Evolutionary conservation across 2,797 vertebrate species (phyloP).

Genomic region (Synanceia verrucosa): DNA sequence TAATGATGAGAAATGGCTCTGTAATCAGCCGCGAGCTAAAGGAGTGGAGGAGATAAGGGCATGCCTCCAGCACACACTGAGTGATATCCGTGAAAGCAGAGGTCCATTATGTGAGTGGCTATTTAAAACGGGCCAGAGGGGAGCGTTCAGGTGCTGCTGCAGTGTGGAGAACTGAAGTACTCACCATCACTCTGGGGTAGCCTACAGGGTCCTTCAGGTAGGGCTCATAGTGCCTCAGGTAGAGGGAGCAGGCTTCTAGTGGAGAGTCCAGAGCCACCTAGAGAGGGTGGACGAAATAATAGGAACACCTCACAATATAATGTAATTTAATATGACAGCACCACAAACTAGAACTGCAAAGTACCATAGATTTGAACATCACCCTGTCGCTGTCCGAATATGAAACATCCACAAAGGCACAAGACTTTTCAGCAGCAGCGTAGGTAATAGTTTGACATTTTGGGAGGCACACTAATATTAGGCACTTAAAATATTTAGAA

Average conservation of each 20-base stretch:
- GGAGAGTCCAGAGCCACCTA: constrained; percentile 91
- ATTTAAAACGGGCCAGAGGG: constrained; percentile 43
- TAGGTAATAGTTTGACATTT: not conserved
- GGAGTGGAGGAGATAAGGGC: constrained; percentile 48
- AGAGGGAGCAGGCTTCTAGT: constrained; percentile 85
- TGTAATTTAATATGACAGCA: not conserved
- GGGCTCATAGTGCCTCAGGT: constrained; percentile 88
- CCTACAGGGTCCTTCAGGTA: constrained; percentile 92
- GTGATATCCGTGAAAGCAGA: constrained; percentile 45
- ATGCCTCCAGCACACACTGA: constrained; percentile 45
- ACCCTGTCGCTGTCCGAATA: not conserved
- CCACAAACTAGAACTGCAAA: not conserved
- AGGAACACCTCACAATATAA: not conserved
- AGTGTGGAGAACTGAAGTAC: constrained; percentile 29
- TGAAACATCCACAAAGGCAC: not conserved
- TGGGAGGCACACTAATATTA: not conserved
- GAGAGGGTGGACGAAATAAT: constrained; percentile 21
- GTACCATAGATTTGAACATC: not conserved
- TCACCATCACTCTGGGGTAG: constrained; percentile 91
- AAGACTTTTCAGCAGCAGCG: not conserved
- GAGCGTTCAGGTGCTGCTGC: constrained; percentile 27
- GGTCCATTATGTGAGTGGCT: constrained; percentile 46
- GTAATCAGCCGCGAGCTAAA: constrained; percentile 54
- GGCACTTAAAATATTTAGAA: too few relatives aligned
- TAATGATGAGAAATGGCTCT: constrained; percentile 73